A percentile compares a stretch with the other conserved stretches of the same genome.
phyloP scores from a whole-genome alignment of 2,797 vertebrate genomes.

The Dromococcyx pavoninus region DNA sequence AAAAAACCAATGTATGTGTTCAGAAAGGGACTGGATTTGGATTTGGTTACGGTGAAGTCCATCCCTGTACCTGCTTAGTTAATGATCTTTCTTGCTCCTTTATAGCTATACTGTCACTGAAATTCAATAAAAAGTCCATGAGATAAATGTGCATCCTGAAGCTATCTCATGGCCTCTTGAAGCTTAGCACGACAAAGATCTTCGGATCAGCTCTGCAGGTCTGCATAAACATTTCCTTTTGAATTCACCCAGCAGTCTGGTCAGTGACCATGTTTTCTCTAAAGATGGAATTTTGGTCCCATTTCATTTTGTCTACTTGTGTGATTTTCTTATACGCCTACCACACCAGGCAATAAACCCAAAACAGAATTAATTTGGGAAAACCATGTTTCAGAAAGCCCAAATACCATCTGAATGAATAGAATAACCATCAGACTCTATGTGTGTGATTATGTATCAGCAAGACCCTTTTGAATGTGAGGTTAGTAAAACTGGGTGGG shows the following conservation, averaged over 20 bases:
- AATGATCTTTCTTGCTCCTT: not conserved
- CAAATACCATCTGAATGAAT: not conserved
- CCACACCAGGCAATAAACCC: not conserved
- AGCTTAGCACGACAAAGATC: not conserved
- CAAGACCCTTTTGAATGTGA: not conserved
- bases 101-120: not conserved
- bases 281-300: not conserved
- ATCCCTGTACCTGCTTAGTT: not conserved
- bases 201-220: not conserved
- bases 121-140: not conserved
- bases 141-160: not conserved
- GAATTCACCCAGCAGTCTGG: not conserved
- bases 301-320: not conserved
- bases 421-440: not conserved
- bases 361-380: not conserved
- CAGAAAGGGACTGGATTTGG: not conserved
- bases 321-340: not conserved
- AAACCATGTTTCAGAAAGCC: not conserved
- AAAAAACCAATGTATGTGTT: not conserved
- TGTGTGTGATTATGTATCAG: not conserved
- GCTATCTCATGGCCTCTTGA: not conserved
- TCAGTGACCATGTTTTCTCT: not conserved
- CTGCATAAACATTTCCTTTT: not conserved
- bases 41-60: not conserved
- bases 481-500: not conserved